These are phyloP conservation scores for Oncorhynchus tshawytscha DNA, from an alignment of 2,113 vertebrate species.

Conservation along the genomic window DNA sequence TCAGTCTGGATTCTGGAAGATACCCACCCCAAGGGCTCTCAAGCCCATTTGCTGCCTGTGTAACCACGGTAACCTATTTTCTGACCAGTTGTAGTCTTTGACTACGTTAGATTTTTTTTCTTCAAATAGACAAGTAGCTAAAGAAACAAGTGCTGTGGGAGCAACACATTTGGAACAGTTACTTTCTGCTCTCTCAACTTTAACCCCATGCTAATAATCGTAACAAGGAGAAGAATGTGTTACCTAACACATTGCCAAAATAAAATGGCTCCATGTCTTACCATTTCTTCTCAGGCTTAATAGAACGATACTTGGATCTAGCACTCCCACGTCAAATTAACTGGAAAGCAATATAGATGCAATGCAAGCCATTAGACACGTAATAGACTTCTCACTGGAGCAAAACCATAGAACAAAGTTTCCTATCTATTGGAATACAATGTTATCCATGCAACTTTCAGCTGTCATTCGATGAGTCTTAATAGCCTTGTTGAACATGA, in stretches of 20 bases:
- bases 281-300: constrained; percentile 75
- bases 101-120: too few species aligned
- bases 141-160: background rate
- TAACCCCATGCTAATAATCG: constrained; percentile 5
- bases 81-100: background rate
- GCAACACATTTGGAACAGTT: background rate
- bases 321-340: constrained; percentile 53
- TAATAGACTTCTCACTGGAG: constrained; percentile 29
- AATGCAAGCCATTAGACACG: constrained; percentile 69
- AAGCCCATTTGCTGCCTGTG: background rate
- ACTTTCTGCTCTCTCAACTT: constrained; percentile 4
- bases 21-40: background rate
- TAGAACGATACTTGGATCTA: constrained; percentile 46
- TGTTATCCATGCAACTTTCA: constrained; percentile 35
- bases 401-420: constrained; percentile 45
- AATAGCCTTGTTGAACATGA: constrained; percentile 46
- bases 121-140: background rate
- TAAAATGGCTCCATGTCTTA: constrained; percentile 49
- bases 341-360: constrained; percentile 77
- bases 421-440: constrained; percentile 38
- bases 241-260: constrained; percentile 35
- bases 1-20: constrained; percentile 11
- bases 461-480: constrained; percentile 41
- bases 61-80: background rate
- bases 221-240: constrained; percentile 21